Evolutionary conservation across 2,797 vertebrate species (phyloP), one percentile per base, ranked within the genome.

Genomic region (Urosaurus nigricauda): DNA sequence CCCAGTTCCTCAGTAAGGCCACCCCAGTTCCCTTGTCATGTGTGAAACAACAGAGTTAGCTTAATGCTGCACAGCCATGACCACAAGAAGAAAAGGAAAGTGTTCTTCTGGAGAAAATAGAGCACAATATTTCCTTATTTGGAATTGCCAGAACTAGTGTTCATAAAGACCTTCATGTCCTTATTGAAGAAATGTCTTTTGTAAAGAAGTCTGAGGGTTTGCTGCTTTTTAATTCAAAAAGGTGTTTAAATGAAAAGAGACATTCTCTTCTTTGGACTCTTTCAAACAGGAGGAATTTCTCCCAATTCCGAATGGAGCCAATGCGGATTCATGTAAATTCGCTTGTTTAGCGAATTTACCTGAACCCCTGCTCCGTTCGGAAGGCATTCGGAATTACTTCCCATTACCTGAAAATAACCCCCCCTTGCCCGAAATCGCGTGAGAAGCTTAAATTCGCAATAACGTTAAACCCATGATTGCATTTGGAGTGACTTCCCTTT

Each of bases 21-120:
- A 90, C 88, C 90, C 82, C 83, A 91, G 91, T 93, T 92, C 90
- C 87, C 90, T 91, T 90, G 91, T 74, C 85, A 73, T 71, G 68
- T 80, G 51, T 87, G 73, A 78, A 90, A 88, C 84, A 83, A 40
- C 83, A 80, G 82, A 78, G 90, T 37, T 26, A 83, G 14, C 17
- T 13, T n/a, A 68, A 71, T 90, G 79, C 90, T 87, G 88, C 83
- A 51, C 29, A 75, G 58, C 68, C 88, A 81, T 0, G 14, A 17
- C 81, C 35, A 83, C 29, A 90, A 77, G 74, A 82, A 89, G 90
- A 43, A 35, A 84, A 11, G n/a, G 91, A 60, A 17, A 0, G 26
- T 68, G 29, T 43, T 51, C 21, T n/a, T 87, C 37, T 29, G 40
- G 74, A 68, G 21, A 82, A 60, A 77, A 60, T 8, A 70, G 43